phyloP scores from a whole-genome alignment of 2,888 invertebrate species.

The Slavum lentiscoides region DNA sequence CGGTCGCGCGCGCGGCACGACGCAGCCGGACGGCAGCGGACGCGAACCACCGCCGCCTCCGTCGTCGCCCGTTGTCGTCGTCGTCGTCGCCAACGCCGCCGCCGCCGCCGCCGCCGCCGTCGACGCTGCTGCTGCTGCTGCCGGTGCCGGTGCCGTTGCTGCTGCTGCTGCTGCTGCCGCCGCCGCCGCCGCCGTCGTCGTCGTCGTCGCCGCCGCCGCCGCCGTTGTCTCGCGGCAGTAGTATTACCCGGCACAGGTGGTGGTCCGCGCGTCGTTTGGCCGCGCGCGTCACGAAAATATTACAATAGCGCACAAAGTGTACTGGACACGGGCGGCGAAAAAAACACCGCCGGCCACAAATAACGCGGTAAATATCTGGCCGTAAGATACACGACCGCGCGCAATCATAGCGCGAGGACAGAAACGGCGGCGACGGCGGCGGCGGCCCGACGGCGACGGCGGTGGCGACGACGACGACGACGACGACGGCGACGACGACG shows the following conservation, averaged over 20 bases:
- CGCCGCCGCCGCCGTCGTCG: conserved; percentile 4
- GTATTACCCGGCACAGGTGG: conserved; percentile 32
- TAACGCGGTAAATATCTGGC: too few relatives aligned
- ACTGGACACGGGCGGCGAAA: too few relatives aligned
- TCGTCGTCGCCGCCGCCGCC: not conserved
- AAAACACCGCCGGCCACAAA: not conserved
- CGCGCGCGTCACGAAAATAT: not conserved
- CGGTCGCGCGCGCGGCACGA: conserved; percentile 43
- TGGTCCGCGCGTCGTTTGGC: conserved; percentile 50
- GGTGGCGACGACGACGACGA: conserved; percentile 29
- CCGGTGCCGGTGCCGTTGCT: not conserved
- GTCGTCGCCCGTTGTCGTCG: not conserved
- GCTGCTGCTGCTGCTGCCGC: not conserved
- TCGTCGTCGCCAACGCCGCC: not conserved
- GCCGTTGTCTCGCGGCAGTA: conserved; percentile 25
- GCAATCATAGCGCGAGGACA: conserved; percentile 27
- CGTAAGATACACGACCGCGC: not conserved
- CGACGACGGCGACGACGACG: conserved; percentile 24
- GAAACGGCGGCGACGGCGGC: conserved; percentile 38
- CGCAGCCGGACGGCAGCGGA: conserved; percentile 52
- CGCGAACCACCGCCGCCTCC: conserved; percentile 39
- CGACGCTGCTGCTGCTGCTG: not conserved
- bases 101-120: conserved; percentile 46
- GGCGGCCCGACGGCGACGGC: conserved; percentile 37
- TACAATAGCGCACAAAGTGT: not conserved